phyloP scores from a whole-genome alignment of 1,140 invertebrate species.

The Heliconius hermathena region DNA sequence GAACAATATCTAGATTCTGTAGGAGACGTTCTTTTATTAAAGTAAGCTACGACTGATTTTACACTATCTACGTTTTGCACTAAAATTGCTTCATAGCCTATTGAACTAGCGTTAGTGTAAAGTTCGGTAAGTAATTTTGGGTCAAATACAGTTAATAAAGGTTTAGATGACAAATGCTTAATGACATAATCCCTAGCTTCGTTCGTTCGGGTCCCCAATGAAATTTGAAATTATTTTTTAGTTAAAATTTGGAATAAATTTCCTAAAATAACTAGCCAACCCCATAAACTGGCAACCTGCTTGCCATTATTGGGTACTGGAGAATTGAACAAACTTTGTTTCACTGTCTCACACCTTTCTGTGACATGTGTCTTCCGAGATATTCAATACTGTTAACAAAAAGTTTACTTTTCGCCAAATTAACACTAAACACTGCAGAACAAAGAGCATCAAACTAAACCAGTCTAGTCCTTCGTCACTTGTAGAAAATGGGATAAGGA shows the following conservation, averaged over 20 bases:
- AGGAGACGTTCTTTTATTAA: conserved; percentile 22
- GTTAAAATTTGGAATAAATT: conserved; percentile 39
- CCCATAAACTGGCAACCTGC: conserved; percentile 44
- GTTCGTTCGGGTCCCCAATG: conserved; percentile 23
- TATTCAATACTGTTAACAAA: conserved; percentile 50
- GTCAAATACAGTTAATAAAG: conserved; percentile 33
- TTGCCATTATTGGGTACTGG: conserved; percentile 35
- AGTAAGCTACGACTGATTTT: conserved; percentile 30
- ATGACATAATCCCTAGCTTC: conserved; percentile 10
- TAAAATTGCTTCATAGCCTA: conserved; percentile 29
- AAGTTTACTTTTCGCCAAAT: conserved; percentile 54
- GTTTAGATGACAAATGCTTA: conserved; percentile 24
- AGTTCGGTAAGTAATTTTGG: conserved; percentile 31
- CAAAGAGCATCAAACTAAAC: conserved; percentile 34
- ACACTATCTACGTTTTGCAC: conserved; percentile 24
- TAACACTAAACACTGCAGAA: conserved; percentile 40
- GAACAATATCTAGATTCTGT: conserved; percentile 20
- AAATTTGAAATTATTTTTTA: conserved; percentile 20
- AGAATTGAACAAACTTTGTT: conserved; percentile 43
- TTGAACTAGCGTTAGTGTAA: conserved; percentile 38
- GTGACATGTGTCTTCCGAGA: conserved; percentile 46
- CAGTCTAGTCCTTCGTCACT: conserved; percentile 26
- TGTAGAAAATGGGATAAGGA: conserved; percentile 27
- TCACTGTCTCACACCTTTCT: conserved; percentile 49
- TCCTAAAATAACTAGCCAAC: conserved; percentile 42